Conservation (phyloP, 2,888 invertebrate species). For the Bimastos eiseni region DNA sequence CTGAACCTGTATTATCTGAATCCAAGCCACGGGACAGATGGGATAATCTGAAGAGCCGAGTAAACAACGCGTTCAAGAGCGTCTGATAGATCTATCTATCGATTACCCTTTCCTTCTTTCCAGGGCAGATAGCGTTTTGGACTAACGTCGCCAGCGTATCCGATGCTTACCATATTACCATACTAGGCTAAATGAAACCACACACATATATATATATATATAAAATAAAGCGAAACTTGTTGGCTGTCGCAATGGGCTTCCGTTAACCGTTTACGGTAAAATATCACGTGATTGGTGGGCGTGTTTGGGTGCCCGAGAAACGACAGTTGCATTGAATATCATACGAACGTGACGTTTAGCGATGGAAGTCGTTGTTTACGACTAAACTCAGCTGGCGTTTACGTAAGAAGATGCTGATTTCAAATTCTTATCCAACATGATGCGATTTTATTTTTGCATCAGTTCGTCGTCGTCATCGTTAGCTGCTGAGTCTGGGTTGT, state of each 20-base stretch:
- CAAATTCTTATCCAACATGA: not conserved
- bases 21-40: too few species aligned
- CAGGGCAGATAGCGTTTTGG: not conserved
- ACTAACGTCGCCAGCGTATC: not conserved
- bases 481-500: not conserved
- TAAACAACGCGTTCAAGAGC: not conserved
- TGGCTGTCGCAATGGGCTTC: not conserved
- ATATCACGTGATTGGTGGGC: constrained; percentile 35
- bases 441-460: not conserved
- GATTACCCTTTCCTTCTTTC: not conserved
- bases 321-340: constrained; percentile 23
- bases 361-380: not conserved
- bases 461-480: not conserved
- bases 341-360: not conserved
- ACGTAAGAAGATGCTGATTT: not conserved
- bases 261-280: not conserved
- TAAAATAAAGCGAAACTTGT: not conserved
- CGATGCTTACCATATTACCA: constrained; percentile 1
- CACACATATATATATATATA: too few species aligned
- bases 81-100: not conserved
- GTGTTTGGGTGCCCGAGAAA: constrained; percentile 30
- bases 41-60: too few species aligned
- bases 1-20: too few species aligned
- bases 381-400: not conserved
- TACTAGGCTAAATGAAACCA: not conserved